A percentile compares a stretch with the other conserved stretches of the same genome.
phyloP scores from a whole-genome alignment of 2,888 invertebrate species.

The Creontiades dilutus region DNA sequence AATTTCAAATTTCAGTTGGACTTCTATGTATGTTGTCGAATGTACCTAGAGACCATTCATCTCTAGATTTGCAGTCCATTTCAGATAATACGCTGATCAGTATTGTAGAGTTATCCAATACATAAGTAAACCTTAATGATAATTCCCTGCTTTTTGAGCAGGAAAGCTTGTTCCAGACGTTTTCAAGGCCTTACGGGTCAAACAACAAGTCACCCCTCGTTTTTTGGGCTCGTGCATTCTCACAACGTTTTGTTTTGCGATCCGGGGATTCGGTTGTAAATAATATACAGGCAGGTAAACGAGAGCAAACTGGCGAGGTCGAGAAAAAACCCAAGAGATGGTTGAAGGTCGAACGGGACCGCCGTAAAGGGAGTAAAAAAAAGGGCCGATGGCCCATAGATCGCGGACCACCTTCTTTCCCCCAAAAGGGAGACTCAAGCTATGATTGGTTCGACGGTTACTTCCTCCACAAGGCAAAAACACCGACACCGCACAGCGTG shows the following conservation, averaged over 20 bases:
- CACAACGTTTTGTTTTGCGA: not conserved
- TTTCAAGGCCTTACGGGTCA: no score
- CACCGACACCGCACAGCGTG: not conserved
- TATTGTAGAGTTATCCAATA: no score
- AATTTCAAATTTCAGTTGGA: no score
- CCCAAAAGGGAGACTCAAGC: not conserved
- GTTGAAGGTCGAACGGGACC: not conserved
- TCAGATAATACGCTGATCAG: no score
- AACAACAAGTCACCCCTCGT: no score
- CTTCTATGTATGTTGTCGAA: no score
- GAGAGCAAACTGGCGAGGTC: not conserved
- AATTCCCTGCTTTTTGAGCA: no score
- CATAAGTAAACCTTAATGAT: no score
- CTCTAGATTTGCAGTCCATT: no score
- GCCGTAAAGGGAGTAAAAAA: not conserved
- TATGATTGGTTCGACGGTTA: conserved; percentile 60
- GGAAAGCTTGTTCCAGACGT: no score
- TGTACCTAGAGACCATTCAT: no score
- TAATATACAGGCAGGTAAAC: not conserved
- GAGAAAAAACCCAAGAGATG: not conserved
- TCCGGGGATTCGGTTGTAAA: not conserved
- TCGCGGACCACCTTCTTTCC: not conserved
- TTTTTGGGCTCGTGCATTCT: no score
- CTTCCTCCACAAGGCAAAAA: not conserved
- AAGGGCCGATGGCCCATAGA: not conserved